Conservation (phyloP, 2,113 vertebrate genomes). For the Mesembrinibis cayennensis region DNA sequence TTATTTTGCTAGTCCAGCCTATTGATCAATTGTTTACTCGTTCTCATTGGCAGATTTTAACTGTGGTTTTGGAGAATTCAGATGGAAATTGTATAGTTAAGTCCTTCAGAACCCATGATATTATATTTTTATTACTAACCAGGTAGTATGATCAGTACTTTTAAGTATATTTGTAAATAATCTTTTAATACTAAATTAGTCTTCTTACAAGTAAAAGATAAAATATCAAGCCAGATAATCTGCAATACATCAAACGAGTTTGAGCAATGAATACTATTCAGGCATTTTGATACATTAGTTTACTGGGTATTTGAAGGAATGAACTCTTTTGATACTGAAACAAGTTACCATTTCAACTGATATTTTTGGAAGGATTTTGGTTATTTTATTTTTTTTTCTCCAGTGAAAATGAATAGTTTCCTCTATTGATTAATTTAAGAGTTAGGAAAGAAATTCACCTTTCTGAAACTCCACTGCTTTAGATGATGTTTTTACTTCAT, state of each 20-base stretch:
- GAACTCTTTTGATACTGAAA: neutral
- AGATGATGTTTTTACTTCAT: neutral
- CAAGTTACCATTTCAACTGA: neutral
- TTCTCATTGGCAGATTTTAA: neutral
- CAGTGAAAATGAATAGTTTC: neutral
- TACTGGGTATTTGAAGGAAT: neutral
- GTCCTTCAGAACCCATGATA: neutral
- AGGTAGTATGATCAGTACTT: neutral
- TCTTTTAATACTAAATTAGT: neutral
- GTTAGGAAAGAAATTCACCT: neutral
- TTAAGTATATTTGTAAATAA: neutral
- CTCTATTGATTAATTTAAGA: neutral
- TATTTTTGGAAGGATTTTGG: neutral
- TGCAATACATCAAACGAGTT: neutral
- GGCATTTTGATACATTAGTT: neutral
- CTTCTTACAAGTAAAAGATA: neutral
- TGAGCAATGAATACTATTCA: neutral
- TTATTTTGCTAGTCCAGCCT: neutral
- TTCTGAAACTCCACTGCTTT: neutral
- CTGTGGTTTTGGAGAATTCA: neutral
- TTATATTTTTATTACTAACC: neutral
- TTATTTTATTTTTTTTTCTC: neutral
- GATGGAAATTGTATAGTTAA: neutral
- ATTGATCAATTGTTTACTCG: neutral
- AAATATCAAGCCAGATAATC: neutral